phyloP scores from a whole-genome alignment of 2,888 invertebrate species.

The Caenorhabditis japonica region DNA sequence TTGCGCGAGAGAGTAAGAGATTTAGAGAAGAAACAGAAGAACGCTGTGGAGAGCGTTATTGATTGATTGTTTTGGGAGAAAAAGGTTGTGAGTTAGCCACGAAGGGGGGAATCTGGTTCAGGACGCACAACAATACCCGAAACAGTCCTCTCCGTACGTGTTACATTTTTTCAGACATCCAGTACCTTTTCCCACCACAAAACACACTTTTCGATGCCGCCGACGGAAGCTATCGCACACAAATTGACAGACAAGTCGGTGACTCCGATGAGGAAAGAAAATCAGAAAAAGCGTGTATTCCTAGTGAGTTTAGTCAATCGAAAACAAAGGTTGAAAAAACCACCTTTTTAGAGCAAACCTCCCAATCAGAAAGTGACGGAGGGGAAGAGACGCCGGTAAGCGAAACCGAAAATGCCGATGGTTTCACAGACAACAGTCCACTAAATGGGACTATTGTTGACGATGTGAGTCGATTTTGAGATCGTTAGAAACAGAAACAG shows the following conservation, averaged over 20 bases:
- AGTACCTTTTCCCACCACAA: conserved; percentile 46
- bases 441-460: conserved; percentile 41
- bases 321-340: too few relatives aligned
- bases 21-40: too few relatives aligned
- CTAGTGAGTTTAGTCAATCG: conserved; percentile 14
- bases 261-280: conserved; percentile 27
- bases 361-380: not conserved
- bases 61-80: too few relatives aligned
- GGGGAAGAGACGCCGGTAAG: not conserved
- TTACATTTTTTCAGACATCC: conserved; percentile 24
- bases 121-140: too few relatives aligned
- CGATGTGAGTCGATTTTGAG: too few relatives aligned
- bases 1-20: too few relatives aligned
- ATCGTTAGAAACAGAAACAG: not conserved
- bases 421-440: conserved; percentile 30
- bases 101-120: too few relatives aligned
- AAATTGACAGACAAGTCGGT: conserved; percentile 34
- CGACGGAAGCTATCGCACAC: conserved; percentile 16
- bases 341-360: too few relatives aligned
- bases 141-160: too few relatives aligned
- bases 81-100: too few relatives aligned
- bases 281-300: conserved; percentile 18
- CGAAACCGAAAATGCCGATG: not conserved
- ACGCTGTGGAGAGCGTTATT: too few relatives aligned
- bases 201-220: conserved; percentile 22